Percentiles rank a stretch among this genome's conserved stretches.
Conservation (phyloP, 2,888 invertebrate species). For the Epistrophe grossulariae region DNA sequence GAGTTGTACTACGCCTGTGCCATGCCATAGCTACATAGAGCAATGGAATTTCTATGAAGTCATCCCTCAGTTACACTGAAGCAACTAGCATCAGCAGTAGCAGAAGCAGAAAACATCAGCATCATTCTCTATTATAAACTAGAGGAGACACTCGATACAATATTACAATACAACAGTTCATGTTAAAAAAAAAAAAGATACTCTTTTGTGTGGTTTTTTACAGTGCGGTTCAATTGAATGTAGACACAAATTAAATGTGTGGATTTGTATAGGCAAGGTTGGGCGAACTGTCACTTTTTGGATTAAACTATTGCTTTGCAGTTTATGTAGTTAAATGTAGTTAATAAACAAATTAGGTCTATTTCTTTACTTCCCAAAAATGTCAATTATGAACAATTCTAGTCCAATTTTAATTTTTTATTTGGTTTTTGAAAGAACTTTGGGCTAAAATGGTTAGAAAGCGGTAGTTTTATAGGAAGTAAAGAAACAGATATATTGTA, state of each 20-base stretch:
- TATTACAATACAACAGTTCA: conserved; percentile 53
- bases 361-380: no score
- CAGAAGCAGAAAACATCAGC: conserved; percentile 1
- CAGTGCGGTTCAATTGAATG: neutral
- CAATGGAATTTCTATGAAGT: conserved; percentile 75
- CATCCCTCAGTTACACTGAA: conserved; percentile 70
- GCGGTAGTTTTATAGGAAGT: no score
- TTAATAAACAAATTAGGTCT: no score
- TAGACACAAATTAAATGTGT: neutral
- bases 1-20: conserved; percentile 71
- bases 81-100: conserved; percentile 39
- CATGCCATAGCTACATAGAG: conserved; percentile 38
- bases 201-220: neutral
- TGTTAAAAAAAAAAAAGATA: conserved; percentile 21
- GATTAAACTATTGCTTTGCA: no score
- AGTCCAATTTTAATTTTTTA: no score
- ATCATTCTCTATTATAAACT: conserved; percentile 26
- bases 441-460: no score
- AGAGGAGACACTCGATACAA: conserved; percentile 48
- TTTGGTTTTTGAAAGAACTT: no score
- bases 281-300: no score
- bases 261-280: neutral
- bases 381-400: no score
- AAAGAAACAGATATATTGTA: no score
- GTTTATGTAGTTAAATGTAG: no score